Percentiles rank a stretch among this genome's conserved stretches.
These are phyloP conservation scores for Chaetoderma sp. DNA, from an alignment of 2,888 invertebrate genomes.

Conservation along the genomic window DNA sequence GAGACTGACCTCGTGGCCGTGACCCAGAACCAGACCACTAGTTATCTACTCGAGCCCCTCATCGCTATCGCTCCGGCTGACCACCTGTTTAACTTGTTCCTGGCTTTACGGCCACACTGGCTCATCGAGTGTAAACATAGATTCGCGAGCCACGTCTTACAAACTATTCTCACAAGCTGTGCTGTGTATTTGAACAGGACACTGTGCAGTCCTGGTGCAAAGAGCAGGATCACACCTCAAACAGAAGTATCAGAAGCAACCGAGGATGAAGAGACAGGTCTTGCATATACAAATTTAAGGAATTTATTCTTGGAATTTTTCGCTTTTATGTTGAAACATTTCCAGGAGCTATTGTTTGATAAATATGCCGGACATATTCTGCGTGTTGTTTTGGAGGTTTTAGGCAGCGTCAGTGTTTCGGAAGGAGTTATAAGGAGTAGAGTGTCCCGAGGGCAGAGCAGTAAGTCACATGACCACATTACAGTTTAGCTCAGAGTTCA, in stretches of 20 bases:
- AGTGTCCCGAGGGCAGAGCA: constrained; percentile 36
- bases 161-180: constrained; percentile 45
- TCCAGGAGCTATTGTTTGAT: constrained; percentile 38
- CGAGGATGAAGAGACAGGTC: background rate
- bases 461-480: too few species aligned
- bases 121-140: constrained; percentile 46
- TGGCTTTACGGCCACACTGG: constrained; percentile 45
- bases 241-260: background rate
- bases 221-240: constrained; percentile 5
- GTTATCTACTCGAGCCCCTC: constrained; percentile 56
- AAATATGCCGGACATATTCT: constrained; percentile 39
- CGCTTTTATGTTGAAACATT: constrained; percentile 40
- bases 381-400: constrained; percentile 53
- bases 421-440: constrained; percentile 56
- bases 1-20: constrained; percentile 51
- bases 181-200: constrained; percentile 36
- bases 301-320: constrained; percentile 37
- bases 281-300: background rate
- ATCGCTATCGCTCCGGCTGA: constrained; percentile 41
- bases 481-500: too few species aligned
- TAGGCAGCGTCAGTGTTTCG: constrained; percentile 55
- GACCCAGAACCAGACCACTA: constrained; percentile 58
- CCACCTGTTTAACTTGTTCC: constrained; percentile 46
- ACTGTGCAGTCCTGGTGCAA: background rate
- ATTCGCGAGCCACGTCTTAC: constrained; percentile 64